Conservation (phyloP, 2,797 vertebrate species). For the Phataginus tetradactyla region DNA sequence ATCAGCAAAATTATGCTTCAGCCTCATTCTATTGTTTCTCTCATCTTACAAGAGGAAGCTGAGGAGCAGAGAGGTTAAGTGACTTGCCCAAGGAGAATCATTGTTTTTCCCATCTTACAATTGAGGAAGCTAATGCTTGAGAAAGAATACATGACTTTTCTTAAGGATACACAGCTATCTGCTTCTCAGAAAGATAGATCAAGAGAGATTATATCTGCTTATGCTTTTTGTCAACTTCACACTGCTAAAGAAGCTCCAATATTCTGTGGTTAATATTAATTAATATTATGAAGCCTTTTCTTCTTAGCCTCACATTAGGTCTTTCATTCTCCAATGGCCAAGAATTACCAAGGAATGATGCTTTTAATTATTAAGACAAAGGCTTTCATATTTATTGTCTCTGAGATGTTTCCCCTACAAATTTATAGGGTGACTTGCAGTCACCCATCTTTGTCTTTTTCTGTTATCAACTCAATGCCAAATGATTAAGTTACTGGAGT, state of each 20-base stretch:
- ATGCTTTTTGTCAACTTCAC: conserved; percentile 12
- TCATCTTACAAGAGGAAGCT: background rate
- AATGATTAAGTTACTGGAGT: background rate
- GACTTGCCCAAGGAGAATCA: background rate
- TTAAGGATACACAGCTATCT: background rate
- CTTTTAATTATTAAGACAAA: background rate
- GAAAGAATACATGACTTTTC: background rate
- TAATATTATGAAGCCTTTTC: background rate
- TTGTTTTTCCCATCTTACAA: background rate
- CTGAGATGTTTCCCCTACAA: background rate
- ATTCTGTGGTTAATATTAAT: background rate
- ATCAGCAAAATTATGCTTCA: background rate
- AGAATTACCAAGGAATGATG: background rate
- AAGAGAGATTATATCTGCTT: background rate
- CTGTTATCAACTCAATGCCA: background rate
- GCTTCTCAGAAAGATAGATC: background rate
- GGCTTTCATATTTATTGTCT: background rate
- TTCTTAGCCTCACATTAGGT: background rate
- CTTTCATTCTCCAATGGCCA: background rate
- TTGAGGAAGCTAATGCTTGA: background rate
- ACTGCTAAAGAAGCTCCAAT: background rate
- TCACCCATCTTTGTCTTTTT: background rate
- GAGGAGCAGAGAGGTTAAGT: background rate
- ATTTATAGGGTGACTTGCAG: background rate
- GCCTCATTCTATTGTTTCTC: background rate